Evolutionary conservation across 2,888 invertebrate genomes (phyloP).

Genomic region (Kryphioiulus occultus): DNA sequence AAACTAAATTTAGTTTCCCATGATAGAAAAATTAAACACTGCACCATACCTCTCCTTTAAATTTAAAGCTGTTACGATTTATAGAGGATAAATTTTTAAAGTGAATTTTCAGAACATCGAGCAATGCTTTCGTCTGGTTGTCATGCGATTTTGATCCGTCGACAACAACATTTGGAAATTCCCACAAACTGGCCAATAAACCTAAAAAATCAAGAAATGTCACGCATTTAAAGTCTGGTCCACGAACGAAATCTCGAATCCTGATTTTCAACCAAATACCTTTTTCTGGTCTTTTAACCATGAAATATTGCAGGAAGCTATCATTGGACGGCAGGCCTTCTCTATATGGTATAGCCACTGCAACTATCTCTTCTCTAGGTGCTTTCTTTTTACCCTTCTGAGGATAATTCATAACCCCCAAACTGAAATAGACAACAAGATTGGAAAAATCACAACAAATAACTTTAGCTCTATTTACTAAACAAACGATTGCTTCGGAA

Average conservation of each 20-base stretch:
- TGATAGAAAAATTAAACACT: not conserved
- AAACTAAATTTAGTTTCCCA: not conserved
- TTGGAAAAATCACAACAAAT: not conserved
- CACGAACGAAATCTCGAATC: too few relatives aligned
- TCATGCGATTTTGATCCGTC: not conserved
- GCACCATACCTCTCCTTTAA: not conserved
- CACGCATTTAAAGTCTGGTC: not conserved
- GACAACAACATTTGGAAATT: constrained; percentile 41
- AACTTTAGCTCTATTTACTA: not conserved
- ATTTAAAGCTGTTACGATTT: not conserved
- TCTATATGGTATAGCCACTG: not conserved
- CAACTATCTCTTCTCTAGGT: not conserved
- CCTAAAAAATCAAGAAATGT: not conserved
- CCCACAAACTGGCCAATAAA: constrained; percentile 44
- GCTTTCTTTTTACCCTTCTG: constrained; percentile 39
- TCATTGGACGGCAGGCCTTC: not conserved
- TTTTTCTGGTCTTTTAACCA: constrained; percentile 11
- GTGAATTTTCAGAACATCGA: not conserved
- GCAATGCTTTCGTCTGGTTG: not conserved
- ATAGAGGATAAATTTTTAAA: not conserved
- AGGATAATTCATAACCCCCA: constrained; percentile 38
- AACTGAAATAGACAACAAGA: not conserved
- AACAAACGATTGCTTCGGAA: not conserved
- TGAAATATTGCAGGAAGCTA: constrained; percentile 34
- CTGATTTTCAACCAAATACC: not conserved